Percentiles rank a stretch among this genome's conserved stretches.
Conservation (phyloP, 2,797 vertebrate species). For the Helostoma temminkii region DNA sequence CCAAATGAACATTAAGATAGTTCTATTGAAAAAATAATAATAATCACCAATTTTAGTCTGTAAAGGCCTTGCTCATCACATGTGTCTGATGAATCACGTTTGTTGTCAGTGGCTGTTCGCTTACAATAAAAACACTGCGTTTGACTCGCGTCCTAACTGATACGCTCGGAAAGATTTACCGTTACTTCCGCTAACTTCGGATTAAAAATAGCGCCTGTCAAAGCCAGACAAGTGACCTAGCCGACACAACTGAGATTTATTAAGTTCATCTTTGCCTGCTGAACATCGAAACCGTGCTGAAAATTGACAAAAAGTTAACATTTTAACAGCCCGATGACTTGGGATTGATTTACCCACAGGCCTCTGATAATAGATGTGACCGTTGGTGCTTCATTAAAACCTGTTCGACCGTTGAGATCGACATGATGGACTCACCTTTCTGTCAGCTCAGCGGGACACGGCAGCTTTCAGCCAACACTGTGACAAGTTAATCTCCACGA, state of each 20-base stretch:
- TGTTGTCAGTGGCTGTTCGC: neutral
- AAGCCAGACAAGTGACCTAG: neutral
- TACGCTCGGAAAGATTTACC: neutral
- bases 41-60: too few relatives aligned
- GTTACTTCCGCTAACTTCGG: constrained; percentile 51
- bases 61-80: neutral
- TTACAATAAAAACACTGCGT: constrained; percentile 2
- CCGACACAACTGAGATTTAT: neutral
- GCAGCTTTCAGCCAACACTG: constrained; percentile 28
- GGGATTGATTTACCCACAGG: constrained; percentile 17
- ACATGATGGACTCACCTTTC: constrained; percentile 74
- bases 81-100: neutral
- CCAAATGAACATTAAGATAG: neutral
- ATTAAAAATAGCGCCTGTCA: constrained; percentile 10
- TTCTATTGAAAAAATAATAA: neutral
- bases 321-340: neutral
- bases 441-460: constrained; percentile 41
- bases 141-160: constrained; percentile 13
- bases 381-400: constrained; percentile 40
- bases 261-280: neutral
- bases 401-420: constrained; percentile 25
- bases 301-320: neutral
- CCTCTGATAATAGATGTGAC: constrained; percentile 1
- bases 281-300: neutral
- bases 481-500: constrained; percentile 47